Percentiles rank a stretch among this genome's conserved stretches.
Evolutionary conservation across 2,113 vertebrate species (phyloP).

Genomic region (Brienomyrus longianalis): DNA sequence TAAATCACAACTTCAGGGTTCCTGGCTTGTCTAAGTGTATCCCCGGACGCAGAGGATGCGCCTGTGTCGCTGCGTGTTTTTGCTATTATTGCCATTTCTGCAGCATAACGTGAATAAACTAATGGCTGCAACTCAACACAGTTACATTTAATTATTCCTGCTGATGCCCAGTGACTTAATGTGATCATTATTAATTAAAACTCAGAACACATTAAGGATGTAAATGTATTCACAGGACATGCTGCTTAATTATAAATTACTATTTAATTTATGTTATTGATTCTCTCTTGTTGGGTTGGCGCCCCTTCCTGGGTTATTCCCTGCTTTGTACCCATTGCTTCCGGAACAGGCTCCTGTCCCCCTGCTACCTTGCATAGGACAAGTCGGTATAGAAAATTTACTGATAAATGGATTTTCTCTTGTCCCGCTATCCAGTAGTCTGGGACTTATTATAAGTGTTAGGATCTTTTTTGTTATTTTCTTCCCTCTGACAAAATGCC

Average conservation of each 20-base stretch:
- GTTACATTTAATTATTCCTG: neutral
- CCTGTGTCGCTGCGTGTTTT: neutral
- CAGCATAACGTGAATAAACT: neutral
- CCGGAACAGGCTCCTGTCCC: neutral
- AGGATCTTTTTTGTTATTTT: neutral
- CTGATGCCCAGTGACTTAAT: neutral
- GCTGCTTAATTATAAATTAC: neutral
- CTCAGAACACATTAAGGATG: neutral
- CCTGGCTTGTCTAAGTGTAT: too few relatives aligned
- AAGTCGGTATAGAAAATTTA: neutral
- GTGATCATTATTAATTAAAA: neutral
- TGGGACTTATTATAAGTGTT: neutral
- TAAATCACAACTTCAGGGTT: neutral
- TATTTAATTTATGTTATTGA: neutral
- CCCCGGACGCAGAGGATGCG: too few relatives aligned
- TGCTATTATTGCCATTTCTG: neutral
- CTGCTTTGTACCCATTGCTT: neutral
- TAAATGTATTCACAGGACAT: neutral
- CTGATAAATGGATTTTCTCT: neutral
- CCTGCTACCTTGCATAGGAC: neutral
- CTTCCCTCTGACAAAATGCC: neutral
- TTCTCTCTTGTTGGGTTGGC: neutral
- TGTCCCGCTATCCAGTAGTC: neutral
- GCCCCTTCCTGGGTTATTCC: neutral
- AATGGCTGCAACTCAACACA: neutral